Evolutionary conservation across 1,140 invertebrate species (phyloP), one percentile per base, ranked within the genome.

Genomic region (Triops longicaudatus): DNA sequence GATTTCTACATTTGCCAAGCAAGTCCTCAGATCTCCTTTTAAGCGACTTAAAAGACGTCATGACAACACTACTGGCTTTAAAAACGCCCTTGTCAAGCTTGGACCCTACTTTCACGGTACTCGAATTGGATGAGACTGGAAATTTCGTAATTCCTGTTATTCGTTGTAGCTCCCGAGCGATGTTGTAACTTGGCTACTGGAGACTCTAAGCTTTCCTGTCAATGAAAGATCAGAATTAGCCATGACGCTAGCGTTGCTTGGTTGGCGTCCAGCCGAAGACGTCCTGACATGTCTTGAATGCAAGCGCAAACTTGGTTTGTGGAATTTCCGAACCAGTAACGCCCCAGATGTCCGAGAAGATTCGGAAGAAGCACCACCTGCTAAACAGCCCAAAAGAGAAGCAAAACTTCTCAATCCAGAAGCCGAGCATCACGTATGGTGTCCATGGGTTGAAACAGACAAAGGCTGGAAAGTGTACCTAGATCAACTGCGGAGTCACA

Each of bases 391-490:
- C 4, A 75, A 43, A 28, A 17, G 41, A 28, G 41, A 43, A 9
- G 11, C 10, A 41, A 28, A 31, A 5, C 37, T 27, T 4, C 14
- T 75, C 26, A n/a, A 31, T 42, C 74, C 74, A 4, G 37, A 43
- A 43, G 26, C 31, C 22, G 37, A 75, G 17, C 74, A 75, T n/a
- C 74, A 75, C 2, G 4, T 31, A 4, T 75, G 74, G 74, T 75
- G 74, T 42, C 37, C 74, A 27, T 75, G 74, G 74, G 37, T 41
- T 11, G 10, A 75, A 6, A 0, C 26, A 22, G 44, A 28, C 27
- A 31, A n/a, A 26, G 74, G 74, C 26, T 75, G 74, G 74, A 75
- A 31, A 26, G 26, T 44, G 27, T 75, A 75, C 37, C 14, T 44
- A 26, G 31, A 42, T 26, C 74, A 75, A 44, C 37, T 75, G 31